Evolutionary conservation across 1,140 invertebrate genomes (phyloP).

Genomic region (Venustaconcha ellipsiformis): DNA sequence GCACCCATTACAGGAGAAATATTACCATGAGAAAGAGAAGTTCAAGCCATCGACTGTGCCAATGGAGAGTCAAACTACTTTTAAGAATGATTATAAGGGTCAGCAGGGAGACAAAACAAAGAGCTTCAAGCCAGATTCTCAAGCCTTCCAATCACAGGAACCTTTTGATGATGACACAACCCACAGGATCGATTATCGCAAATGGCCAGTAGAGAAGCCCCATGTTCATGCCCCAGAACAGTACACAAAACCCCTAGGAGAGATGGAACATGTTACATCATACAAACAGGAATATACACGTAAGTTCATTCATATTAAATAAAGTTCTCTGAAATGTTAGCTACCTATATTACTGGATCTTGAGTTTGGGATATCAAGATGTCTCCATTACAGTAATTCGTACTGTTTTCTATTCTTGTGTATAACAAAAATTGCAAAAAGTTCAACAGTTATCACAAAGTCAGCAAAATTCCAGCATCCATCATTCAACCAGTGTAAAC

Average conservation of each 20-base stretch:
- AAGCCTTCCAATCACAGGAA: conserved; percentile 54
- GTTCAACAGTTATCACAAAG: too few relatives aligned
- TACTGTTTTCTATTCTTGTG: too few relatives aligned
- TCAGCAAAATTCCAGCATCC: too few relatives aligned
- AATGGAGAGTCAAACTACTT: conserved; percentile 66
- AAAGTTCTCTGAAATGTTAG: too few relatives aligned
- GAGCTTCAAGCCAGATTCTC: conserved; percentile 57
- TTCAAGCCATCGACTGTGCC: conserved; percentile 52
- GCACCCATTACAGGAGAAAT: conserved; percentile 56
- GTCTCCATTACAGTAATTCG: too few relatives aligned
- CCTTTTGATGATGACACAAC: conserved; percentile 47
- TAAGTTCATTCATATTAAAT: conserved; percentile 33
- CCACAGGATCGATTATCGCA: conserved; percentile 65
- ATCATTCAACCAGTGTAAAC: too few relatives aligned
- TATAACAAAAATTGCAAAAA: too few relatives aligned
- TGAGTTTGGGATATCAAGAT: too few relatives aligned
- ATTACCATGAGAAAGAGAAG: conserved; percentile 44
- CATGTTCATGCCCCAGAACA: conserved; percentile 52
- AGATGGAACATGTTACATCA: conserved; percentile 65
- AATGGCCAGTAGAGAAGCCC: conserved; percentile 56
- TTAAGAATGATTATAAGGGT: conserved; percentile 64
- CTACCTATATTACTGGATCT: too few relatives aligned
- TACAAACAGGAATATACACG: conserved; percentile 68
- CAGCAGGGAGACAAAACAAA: conserved; percentile 45
- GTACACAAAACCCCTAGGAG: conserved; percentile 62